Percentiles rank a stretch among this genome's conserved stretches.
Conservation (phyloP, 2,888 invertebrate genomes). For the Neoascia interrupta region DNA sequence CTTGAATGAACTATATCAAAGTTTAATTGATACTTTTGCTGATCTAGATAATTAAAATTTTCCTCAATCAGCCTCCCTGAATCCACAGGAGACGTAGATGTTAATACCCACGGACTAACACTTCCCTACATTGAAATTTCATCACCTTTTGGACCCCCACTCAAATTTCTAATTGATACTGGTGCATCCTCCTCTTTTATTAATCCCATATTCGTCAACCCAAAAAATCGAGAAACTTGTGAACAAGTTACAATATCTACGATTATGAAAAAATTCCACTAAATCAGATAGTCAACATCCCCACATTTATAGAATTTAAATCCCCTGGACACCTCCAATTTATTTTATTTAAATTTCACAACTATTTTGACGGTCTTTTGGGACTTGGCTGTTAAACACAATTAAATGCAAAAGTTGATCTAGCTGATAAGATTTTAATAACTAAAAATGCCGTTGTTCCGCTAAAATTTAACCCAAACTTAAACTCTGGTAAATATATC, state of each 20-base stretch:
- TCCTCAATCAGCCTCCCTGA: conserved; percentile 33
- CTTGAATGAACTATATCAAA: too few species aligned
- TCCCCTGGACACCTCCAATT: not conserved
- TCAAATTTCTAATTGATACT: conserved; percentile 12
- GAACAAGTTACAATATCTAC: too few species aligned
- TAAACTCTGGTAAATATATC: conserved; percentile 27
- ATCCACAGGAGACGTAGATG: conserved; percentile 49
- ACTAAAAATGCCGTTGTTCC: conserved; percentile 19
- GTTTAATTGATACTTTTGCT: too few species aligned
- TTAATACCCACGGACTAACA: conserved; percentile 23
- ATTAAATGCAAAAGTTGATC: too few species aligned
- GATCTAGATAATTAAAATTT: too few species aligned
- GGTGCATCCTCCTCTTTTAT: conserved; percentile 46
- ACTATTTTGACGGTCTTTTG: too few species aligned
- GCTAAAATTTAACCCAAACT: conserved; percentile 33
- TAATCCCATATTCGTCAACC: conserved; percentile 24
- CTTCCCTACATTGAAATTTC: conserved; percentile 18
- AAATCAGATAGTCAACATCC: conserved; percentile 6
- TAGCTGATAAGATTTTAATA: too few species aligned
- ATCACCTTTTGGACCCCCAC: conserved; percentile 1
- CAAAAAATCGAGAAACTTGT: too few species aligned
- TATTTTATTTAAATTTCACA: not conserved
- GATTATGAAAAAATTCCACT: conserved; percentile 23
- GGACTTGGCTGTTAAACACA: too few species aligned
- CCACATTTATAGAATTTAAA: conserved; percentile 21